phyloP scores from a whole-genome alignment of 2,113 vertebrate species.

The Dunckerocampus dactyliophorus region DNA sequence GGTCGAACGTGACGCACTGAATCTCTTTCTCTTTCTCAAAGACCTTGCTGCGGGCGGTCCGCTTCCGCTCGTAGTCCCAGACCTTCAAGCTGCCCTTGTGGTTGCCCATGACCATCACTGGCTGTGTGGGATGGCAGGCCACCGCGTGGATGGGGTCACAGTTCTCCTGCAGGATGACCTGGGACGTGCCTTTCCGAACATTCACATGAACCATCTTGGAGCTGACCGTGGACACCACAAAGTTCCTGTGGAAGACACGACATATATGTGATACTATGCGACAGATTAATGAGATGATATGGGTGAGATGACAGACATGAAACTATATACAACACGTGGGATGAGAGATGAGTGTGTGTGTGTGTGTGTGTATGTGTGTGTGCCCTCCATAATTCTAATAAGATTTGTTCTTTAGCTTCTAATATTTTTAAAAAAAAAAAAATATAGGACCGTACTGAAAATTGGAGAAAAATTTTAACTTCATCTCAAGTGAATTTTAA shows the following conservation, averaged over 20 bases:
- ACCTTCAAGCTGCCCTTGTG: conserved; percentile 78
- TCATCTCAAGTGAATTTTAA: too few relatives aligned
- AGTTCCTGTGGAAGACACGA: conserved; percentile 78
- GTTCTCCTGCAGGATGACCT: conserved; percentile 74
- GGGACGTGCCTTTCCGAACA: conserved; percentile 51
- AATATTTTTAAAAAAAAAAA: too few relatives aligned
- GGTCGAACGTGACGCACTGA: conserved; percentile 80
- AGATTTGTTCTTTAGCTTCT: too few relatives aligned
- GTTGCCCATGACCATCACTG: conserved; percentile 76
- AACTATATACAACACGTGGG: too few relatives aligned
- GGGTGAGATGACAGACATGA: too few relatives aligned
- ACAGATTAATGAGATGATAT: not conserved
- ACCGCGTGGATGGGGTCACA: conserved; percentile 73
- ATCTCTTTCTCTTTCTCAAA: conserved; percentile 73
- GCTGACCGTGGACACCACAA: conserved; percentile 79
- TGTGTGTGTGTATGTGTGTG: too few relatives aligned
- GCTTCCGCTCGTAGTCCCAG: conserved; percentile 78
- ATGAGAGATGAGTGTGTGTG: too few relatives aligned
- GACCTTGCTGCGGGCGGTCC: conserved; percentile 68
- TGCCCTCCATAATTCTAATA: too few relatives aligned
- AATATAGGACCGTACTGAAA: too few relatives aligned
- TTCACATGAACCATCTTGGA: conserved; percentile 77
- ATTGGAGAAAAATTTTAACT: too few relatives aligned
- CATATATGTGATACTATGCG: not conserved
- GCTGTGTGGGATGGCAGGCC: conserved; percentile 80